Base-by-base conservation (phyloP, 2,113 vertebrate genomes). In the Indri indri region DNA sequence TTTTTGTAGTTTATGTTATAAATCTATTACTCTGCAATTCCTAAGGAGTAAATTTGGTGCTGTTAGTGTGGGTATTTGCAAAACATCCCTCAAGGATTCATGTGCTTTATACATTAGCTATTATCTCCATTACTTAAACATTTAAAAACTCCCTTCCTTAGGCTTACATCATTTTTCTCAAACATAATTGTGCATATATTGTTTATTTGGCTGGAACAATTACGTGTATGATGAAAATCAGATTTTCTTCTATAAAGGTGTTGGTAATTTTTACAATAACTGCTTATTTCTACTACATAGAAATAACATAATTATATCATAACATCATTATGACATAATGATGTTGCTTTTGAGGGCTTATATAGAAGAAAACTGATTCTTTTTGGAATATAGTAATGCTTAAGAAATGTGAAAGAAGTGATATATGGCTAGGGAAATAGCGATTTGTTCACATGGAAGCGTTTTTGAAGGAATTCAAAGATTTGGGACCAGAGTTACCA, bases 171-270 rank as follows among this genome's bases (percentile, higher is more conserved):
- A 82, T 92, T 95, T 86, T 89, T 93, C 57, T 74, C 90, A 61
- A 73, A 42, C 18, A 18, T 68, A 34, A 52, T 93, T 95, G 79
- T 54, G 30, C 14, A 42, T 65, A 42, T 66, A 30, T 90, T 90
- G 22, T 94, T 90, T 88, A 63, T 92, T 90, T 88, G 79, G 23
- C 40, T 94, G 9, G 30, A 82, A 91, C 14, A 80, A 40, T 73
- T 92, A 42, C 30, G 42, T 25, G 32, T 59, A 18, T 79, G 32
- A 77, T 79, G 8, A 81, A 90, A 85, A 54, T 65, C 77, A 94
- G 42, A 61, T 86, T 97, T 95, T 96, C 91, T 94, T 95, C 74
- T 96, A 6, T 95, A 80, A 93, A 96, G n/a, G 76, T 81, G 16
- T 74, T 95, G 59, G 9, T 93, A 52, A 45, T 80, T 93, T 85